Evolutionary conservation across 2,888 invertebrate species (phyloP).

Genomic region (Anagyrus pseudococci): DNA sequence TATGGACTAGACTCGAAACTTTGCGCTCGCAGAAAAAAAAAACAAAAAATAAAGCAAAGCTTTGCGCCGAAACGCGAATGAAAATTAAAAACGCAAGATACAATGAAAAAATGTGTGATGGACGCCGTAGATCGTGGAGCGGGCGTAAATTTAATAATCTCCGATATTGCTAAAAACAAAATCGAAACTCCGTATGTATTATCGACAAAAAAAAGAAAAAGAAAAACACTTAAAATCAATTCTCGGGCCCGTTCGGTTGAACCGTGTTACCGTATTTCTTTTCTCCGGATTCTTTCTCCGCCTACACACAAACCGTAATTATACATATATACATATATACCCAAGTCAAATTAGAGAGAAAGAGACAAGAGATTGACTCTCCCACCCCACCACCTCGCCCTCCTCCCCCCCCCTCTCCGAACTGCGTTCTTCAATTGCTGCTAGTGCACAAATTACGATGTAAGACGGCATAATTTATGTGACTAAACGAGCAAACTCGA

Average conservation of each 20-base stretch:
- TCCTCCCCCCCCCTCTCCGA: no score
- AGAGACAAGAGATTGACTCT: conserved; percentile 17
- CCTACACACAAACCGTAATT: not conserved
- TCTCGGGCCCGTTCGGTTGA: not conserved
- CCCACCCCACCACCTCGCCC: no score
- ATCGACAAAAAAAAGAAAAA: no score
- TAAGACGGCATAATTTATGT: conserved; percentile 28
- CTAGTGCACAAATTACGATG: conserved; percentile 49
- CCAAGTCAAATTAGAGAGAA: conserved; percentile 1
- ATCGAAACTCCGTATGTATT: no score
- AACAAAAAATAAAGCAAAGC: conserved; percentile 21
- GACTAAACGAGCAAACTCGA: not conserved
- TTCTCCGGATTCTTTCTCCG: no score
- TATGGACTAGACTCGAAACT: conserved; percentile 22
- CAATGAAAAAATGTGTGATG: conserved; percentile 6
- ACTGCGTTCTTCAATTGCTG: conserved; percentile 45
- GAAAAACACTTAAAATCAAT: no score
- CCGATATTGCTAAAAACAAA: no score
- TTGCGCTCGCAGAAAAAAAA: conserved; percentile 24
- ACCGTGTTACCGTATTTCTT: no score
- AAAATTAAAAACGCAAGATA: not conserved
- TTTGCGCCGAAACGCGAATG: conserved; percentile 1
- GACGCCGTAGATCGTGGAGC: not conserved
- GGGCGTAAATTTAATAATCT: no score
- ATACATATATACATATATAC: not conserved